Conservation (phyloP, 2,113 vertebrate species). For the Heptranchias perlo region DNA sequence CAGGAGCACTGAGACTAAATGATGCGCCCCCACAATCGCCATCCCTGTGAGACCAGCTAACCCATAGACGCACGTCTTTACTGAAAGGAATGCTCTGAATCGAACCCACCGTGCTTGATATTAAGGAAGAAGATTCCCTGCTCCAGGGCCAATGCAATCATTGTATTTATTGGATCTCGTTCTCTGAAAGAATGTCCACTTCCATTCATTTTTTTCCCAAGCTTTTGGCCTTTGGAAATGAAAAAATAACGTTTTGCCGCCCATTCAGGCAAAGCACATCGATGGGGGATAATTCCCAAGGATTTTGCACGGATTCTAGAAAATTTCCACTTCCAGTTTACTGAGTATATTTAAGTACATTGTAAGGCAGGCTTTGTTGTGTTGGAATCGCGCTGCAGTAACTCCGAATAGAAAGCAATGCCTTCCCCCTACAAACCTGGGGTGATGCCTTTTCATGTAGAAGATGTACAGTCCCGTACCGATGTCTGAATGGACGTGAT, state of each 20-base stretch:
- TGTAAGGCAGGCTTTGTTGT: background rate
- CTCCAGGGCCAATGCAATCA: background rate
- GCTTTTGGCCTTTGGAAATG: background rate
- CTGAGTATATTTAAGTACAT: background rate
- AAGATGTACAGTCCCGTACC: background rate
- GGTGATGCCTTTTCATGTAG: background rate
- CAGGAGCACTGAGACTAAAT: background rate
- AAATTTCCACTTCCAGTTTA: background rate
- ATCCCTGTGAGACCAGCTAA: background rate
- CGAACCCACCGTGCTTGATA: background rate
- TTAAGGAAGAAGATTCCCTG: background rate
- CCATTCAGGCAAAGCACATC: background rate
- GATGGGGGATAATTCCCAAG: background rate
- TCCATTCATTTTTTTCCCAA: background rate
- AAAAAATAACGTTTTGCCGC: background rate
- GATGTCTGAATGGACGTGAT: background rate
- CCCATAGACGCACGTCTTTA: background rate
- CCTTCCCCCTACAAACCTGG: background rate
- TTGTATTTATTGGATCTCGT: background rate
- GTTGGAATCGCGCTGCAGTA: background rate
- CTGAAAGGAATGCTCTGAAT: background rate
- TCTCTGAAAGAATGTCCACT: background rate
- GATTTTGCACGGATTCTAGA: background rate
- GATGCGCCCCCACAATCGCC: too few species aligned
- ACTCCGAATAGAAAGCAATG: background rate